A percentile compares a stretch with the other conserved stretches of the same genome.
These are phyloP conservation scores for Chondrilla cf. caribensis DNA, from an alignment of 37 sponge, comb jelly and placozoan species.

Conservation along the genomic window DNA sequence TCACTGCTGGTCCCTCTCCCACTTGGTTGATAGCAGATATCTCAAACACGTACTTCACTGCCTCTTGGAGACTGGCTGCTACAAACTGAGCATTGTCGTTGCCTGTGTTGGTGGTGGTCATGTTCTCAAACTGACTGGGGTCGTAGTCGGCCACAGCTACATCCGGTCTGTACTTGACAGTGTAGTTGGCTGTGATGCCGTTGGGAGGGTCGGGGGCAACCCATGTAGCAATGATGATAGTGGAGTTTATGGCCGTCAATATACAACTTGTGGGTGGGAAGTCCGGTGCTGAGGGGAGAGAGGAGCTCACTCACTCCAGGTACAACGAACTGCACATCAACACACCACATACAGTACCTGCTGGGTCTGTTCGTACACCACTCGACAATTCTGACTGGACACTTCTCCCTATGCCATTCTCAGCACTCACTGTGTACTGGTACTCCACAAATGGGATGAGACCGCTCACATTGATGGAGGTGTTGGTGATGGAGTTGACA, in stretches of 20 bases:
- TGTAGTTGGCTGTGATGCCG: slow-evolving; percentile 32
- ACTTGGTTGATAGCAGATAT: slow-evolving; percentile 23
- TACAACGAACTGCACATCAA: background rate
- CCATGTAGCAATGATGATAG: slow-evolving; percentile 20
- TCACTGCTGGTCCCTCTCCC: slow-evolving; percentile 13
- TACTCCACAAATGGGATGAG: slow-evolving; percentile 57
- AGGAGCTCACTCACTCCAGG: background rate
- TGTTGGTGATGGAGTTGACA: background rate
- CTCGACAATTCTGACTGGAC: slow-evolving; percentile 22
- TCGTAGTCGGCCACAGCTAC: slow-evolving; percentile 2
- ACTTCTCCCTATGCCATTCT: slow-evolving; percentile 57
- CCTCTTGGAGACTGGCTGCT: background rate
- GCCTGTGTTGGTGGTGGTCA: background rate
- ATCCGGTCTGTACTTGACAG: slow-evolving; percentile 12
- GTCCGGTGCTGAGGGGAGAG: slow-evolving; percentile 33
- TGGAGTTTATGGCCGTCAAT: background rate
- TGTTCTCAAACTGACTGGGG: background rate
- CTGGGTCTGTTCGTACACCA: slow-evolving; percentile 29
- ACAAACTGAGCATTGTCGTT: background rate
- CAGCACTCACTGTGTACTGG: slow-evolving; percentile 39
- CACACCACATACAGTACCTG: slow-evolving; percentile 21
- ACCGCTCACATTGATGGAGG: background rate
- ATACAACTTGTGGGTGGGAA: background rate
- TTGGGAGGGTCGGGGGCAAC: slow-evolving; percentile 22
- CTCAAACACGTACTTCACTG: slow-evolving; percentile 17